Evolutionary conservation across 2,888 invertebrate species (phyloP).

Genomic region (Drosophila birchii): DNA sequence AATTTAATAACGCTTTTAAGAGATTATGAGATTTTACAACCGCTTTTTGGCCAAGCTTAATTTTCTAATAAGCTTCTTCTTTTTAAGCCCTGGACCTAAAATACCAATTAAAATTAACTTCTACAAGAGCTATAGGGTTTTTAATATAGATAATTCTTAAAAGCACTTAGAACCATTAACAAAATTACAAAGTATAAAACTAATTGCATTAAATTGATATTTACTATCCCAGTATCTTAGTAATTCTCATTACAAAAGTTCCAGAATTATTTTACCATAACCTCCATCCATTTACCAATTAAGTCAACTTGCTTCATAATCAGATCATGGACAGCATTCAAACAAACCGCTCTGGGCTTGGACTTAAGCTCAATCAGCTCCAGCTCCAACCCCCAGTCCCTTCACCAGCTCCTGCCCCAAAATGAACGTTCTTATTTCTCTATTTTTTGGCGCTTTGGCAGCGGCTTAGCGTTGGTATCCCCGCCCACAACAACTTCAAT

Average conservation of each 20-base stretch:
- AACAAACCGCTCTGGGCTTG: conserved; percentile 44
- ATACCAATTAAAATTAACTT: background rate
- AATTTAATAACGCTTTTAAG: background rate
- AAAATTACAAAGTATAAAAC: background rate
- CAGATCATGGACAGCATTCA: conserved; percentile 51
- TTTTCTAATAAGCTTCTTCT: no score
- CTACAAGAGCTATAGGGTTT: background rate
- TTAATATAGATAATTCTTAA: background rate
- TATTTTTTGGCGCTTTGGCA: conserved; percentile 69
- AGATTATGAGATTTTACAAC: background rate
- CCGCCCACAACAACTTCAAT: conserved; percentile 72
- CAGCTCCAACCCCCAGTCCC: background rate
- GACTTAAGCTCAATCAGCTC: conserved; percentile 38
- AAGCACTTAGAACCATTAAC: background rate
- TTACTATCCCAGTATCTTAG: background rate
- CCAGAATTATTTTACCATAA: background rate
- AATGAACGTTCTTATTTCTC: background rate
- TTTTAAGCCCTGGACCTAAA: background rate
- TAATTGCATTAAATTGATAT: background rate
- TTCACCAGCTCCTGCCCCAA: background rate
- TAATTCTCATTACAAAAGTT: background rate
- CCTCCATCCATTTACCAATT: conserved; percentile 9
- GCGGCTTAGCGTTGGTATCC: conserved; percentile 60
- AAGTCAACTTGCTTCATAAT: conserved; percentile 33
- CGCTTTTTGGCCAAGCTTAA: background rate